A percentile compares a stretch with the other conserved stretches of the same genome.
phyloP scores from a whole-genome alignment of 2,888 invertebrate species.

The Tenthredo scrophulariae region DNA sequence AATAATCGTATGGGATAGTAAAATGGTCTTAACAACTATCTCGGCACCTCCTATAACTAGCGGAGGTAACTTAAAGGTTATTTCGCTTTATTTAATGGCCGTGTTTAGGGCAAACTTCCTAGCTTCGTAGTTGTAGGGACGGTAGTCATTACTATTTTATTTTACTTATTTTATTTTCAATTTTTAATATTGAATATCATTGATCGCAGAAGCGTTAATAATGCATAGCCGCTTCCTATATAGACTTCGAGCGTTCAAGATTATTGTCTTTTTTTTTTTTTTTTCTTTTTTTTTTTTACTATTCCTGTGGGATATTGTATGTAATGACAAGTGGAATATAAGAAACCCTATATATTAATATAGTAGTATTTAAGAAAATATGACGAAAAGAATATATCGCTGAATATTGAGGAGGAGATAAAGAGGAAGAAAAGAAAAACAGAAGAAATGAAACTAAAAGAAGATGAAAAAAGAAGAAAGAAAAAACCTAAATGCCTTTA shows the following conservation, averaged over 20 bases:
- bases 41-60: conserved; percentile 12
- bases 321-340: not conserved
- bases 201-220: conserved; percentile 3
- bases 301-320: conserved; percentile 19
- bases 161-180: conserved; percentile 53
- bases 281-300: conserved; percentile 56
- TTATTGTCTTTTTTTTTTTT: conserved; percentile 62
- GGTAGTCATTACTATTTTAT: conserved; percentile 61
- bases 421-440: conserved; percentile 46
- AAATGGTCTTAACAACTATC: conserved; percentile 21
- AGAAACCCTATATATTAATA: conserved; percentile 29
- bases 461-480: conserved; percentile 38
- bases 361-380: conserved; percentile 10
- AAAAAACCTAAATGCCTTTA: conserved; percentile 62
- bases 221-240: conserved; percentile 28
- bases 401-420: not conserved
- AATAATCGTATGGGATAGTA: conserved; percentile 26
- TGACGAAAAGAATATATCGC: conserved; percentile 35
- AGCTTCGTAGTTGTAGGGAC: conserved; percentile 63
- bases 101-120: conserved; percentile 53
- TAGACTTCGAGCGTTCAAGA: conserved; percentile 54
- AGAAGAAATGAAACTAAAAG: conserved; percentile 6
- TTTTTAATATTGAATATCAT: conserved; percentile 50
- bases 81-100: conserved; percentile 42
- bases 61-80: conserved; percentile 22